Percentiles rank a stretch among this genome's conserved stretches.
These are phyloP conservation scores for Lochmaea capreae DNA, from an alignment of 2,888 invertebrate genomes.

Conservation along the genomic window DNA sequence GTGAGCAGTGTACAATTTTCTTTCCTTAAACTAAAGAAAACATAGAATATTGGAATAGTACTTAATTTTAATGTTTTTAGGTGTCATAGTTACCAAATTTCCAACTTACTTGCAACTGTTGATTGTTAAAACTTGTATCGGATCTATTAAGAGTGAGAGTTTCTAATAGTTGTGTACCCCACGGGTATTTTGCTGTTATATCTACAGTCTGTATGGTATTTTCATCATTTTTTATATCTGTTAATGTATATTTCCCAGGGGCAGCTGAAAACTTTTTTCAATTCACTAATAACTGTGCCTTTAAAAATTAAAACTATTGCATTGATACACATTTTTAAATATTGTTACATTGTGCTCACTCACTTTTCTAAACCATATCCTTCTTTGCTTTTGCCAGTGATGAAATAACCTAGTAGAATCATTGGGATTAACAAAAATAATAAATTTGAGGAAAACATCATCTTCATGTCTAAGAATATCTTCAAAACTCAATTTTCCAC, in stretches of 20 bases:
- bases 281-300: neutral
- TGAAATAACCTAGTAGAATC: slow-evolving; percentile 75
- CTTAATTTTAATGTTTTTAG: slow-evolving; percentile 13
- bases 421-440: slow-evolving; percentile 65
- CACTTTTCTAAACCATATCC: slow-evolving; percentile 86
- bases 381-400: slow-evolving; percentile 80
- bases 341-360: neutral
- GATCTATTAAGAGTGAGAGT: slow-evolving; percentile 65
- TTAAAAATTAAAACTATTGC: no score
- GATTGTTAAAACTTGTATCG: slow-evolving; percentile 46
- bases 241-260: slow-evolving; percentile 77
- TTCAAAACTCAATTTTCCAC: slow-evolving; percentile 46
- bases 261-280: slow-evolving; percentile 72
- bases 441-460: slow-evolving; percentile 60
- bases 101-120: slow-evolving; percentile 52
- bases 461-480: slow-evolving; percentile 48
- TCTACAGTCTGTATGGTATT: slow-evolving; percentile 67
- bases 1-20: slow-evolving; percentile 60
- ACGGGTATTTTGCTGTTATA: slow-evolving; percentile 74
- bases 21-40: slow-evolving; percentile 60
- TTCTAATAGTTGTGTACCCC: slow-evolving; percentile 75
- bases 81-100: neutral
- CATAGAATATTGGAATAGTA: neutral
- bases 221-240: slow-evolving; percentile 69
- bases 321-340: no score